Evolutionary conservation across 92 coral and sea anemone species (phyloP), one percentile per base, ranked within the genome.

Genomic region (Diadumene lineata): DNA sequence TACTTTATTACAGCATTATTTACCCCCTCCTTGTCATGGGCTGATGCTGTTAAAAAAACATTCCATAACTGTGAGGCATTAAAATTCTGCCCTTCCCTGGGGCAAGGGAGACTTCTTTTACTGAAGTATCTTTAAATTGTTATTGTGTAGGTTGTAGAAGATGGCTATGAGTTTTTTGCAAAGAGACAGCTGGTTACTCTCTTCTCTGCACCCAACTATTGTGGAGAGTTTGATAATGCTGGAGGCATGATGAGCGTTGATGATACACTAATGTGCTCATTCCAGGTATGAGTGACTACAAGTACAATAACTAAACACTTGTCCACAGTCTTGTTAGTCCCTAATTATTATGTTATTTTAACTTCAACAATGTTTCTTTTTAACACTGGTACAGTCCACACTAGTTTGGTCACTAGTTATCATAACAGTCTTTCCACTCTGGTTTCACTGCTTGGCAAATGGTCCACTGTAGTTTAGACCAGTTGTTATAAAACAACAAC

Each of bases 161-260:
- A 94, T 82, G 98, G 98, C 69, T 94, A 94, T 74, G 98, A 94
- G 73, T 94, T 94, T 76, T 94, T 94, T 80, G 98, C 98, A 80
- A 94, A 94, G 72, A 83, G 98, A 19, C 98, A 94, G 64, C 92
- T 94, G 23, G 97, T 94, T 34, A 94, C 98, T 17, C 72, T 94
- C 79, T 94, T 94, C 79, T 94, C 98, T 22, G 98, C 98, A 44
- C 98, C 98, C 50, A 94, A 94, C 75, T 94, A 94, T 84, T 92
- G 96, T 82, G 97, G 96, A 57, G 97, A 92, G 69, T 94, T 94
- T 82, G 98, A 94, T 83, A 94, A 94, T 81, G 97, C 98, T 23
- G 98, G 98, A 57, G 98, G 98, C 46, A 94, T 94, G 97, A 94
- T 94, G 98, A 94, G 98, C 60, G 97, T 94, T 28, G 98, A 94